These are phyloP conservation scores for Odontocerum albicorne DNA, from an alignment of 2,888 invertebrate genomes.

Conservation along the genomic window DNA sequence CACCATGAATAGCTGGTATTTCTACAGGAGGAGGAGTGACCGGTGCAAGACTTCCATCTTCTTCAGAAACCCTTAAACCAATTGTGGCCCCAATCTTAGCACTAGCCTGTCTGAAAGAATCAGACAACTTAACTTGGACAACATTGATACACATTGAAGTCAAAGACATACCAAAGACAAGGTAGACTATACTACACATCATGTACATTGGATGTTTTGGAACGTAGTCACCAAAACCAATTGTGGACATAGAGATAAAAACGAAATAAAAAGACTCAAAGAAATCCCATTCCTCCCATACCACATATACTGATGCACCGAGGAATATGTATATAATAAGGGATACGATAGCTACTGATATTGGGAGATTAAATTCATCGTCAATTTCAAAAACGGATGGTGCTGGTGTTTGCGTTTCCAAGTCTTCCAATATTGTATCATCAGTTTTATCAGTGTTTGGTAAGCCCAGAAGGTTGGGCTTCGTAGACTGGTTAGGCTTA, in stretches of 20 bases:
- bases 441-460: constrained; percentile 42
- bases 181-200: constrained; percentile 89
- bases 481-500: constrained; percentile 18
- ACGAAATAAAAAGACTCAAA: constrained; percentile 96
- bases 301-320: constrained; percentile 78
- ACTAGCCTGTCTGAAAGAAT: constrained; percentile 82
- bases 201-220: constrained; percentile 87
- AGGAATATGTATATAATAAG: constrained; percentile 83
- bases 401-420: constrained; percentile 70
- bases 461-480: constrained; percentile 39
- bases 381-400: constrained; percentile 79
- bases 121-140: constrained; percentile 80
- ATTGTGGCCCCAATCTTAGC: constrained; percentile 85
- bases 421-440: constrained; percentile 39
- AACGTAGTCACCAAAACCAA: constrained; percentile 93
- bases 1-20: constrained; percentile 50
- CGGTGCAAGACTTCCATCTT: constrained; percentile 60
- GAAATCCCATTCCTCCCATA: constrained; percentile 85
- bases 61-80: constrained; percentile 72
- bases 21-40: constrained; percentile 51
- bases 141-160: constrained; percentile 98
- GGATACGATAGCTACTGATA: constrained; percentile 83
- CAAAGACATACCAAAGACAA: constrained; percentile 91
- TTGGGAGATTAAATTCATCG: constrained; percentile 93
- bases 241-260: constrained; percentile 95